Conservation (phyloP, 2,888 invertebrate species). For the Pardosa pseudoannulata region DNA sequence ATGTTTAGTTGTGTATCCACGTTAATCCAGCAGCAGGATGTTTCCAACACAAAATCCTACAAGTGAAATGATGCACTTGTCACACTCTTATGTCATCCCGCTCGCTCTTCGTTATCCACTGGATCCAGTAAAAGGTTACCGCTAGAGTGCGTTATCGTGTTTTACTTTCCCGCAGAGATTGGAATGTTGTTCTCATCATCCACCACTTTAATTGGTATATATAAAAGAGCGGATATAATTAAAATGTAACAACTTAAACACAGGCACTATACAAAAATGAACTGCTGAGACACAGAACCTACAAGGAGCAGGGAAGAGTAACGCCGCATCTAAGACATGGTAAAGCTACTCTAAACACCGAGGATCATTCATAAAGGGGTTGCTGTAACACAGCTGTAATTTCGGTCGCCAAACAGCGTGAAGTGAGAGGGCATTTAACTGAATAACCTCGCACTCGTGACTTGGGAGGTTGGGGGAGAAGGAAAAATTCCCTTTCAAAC, state of each 20-base stretch:
- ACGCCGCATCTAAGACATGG: constrained; percentile 19
- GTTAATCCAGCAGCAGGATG: constrained; percentile 27
- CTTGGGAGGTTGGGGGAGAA: not conserved
- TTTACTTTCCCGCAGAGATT: not conserved
- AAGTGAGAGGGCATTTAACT: constrained; percentile 12
- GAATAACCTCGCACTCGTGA: not conserved
- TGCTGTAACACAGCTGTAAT: constrained; percentile 18
- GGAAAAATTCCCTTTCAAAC: not conserved
- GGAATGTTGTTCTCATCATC: not conserved
- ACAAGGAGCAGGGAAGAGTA: not conserved
- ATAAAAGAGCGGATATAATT: not conserved
- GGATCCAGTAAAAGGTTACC: constrained; percentile 16
- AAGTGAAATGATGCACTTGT: constrained; percentile 54
- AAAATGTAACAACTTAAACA: not conserved
- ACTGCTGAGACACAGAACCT: not conserved
- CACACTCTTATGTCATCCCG: constrained; percentile 32
- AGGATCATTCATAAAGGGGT: constrained; percentile 66
- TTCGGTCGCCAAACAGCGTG: constrained; percentile 40
- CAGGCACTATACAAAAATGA: not conserved
- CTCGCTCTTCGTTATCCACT: constrained; percentile 39
- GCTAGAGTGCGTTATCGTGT: constrained; percentile 18
- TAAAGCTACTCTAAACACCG: constrained; percentile 39
- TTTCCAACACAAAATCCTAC: constrained; percentile 39
- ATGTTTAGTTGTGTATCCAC: constrained; percentile 30
- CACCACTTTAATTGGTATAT: not conserved